A percentile compares a stretch with the other conserved stretches of the same genome.
Conservation (phyloP, 2,113 vertebrate species). For the Psilopsiagon aurifrons region DNA sequence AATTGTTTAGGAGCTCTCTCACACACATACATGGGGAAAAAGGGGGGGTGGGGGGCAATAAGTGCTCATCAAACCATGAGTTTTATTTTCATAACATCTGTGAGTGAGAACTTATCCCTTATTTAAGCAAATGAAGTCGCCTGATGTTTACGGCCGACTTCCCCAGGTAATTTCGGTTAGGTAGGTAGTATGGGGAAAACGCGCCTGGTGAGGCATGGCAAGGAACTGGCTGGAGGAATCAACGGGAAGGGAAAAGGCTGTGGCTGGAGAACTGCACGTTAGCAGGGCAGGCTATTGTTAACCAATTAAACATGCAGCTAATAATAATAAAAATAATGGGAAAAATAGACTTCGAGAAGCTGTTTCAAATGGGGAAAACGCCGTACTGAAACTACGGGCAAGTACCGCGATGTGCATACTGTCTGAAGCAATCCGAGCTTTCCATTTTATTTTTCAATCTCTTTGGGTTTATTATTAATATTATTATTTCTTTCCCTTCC, state of each 20-base stretch:
- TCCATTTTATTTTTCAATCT: neutral
- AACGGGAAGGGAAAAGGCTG: neutral
- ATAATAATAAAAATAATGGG: neutral
- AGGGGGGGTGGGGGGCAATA: neutral
- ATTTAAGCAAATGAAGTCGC: neutral
- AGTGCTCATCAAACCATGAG: neutral
- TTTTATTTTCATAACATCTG: neutral
- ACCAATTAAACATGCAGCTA: conserved; percentile 48
- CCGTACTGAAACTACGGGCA: neutral
- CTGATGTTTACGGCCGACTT: neutral
- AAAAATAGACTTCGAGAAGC: neutral
- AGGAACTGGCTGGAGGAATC: neutral
- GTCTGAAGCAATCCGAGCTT: neutral
- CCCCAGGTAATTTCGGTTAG: neutral
- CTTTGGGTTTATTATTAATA: too few species aligned
- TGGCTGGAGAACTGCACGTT: neutral
- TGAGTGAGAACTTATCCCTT: neutral
- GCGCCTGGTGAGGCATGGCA: neutral
- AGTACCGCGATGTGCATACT: neutral
- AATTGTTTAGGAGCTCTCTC: neutral
- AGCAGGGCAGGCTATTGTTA: conserved; percentile 3
- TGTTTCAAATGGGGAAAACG: neutral
- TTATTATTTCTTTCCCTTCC: neutral
- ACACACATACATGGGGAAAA: neutral
- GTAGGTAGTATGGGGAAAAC: neutral